Conservation (phyloP, 1,140 invertebrate genomes). For the Leucophenga varia region DNA sequence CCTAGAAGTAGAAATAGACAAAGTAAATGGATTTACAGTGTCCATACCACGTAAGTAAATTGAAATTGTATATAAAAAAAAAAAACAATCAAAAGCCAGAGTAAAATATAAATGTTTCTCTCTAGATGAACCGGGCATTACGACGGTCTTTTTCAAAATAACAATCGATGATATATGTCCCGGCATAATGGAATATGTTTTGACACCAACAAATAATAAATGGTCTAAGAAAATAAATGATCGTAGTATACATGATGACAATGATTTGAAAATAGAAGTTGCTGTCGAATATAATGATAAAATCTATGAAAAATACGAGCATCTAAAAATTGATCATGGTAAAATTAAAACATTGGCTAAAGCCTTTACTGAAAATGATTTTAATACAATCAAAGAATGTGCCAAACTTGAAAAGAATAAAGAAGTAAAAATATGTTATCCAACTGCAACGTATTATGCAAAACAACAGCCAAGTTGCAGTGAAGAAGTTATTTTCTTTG, state of each 20-base stretch:
- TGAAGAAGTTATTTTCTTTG: conserved; percentile 40
- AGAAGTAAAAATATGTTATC: too few species aligned
- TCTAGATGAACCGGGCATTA: conserved; percentile 30
- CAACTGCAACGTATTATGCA: background rate
- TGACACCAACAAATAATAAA: background rate
- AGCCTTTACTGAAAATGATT: background rate
- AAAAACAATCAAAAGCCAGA: too few species aligned
- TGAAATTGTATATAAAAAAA: too few species aligned
- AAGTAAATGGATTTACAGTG: too few species aligned
- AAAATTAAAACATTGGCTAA: background rate
- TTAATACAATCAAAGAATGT: background rate
- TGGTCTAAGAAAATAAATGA: background rate
- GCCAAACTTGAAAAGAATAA: background rate
- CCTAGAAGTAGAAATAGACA: conserved; percentile 2
- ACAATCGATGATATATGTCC: conserved; percentile 35
- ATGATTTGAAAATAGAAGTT: background rate
- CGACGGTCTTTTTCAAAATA: conserved; percentile 35
- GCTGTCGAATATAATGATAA: background rate
- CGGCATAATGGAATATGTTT: conserved; percentile 34
- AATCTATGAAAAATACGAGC: background rate
- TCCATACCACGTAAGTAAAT: too few species aligned
- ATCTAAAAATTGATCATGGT: background rate
- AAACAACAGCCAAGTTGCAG: conserved; percentile 15
- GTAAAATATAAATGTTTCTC: too few species aligned
- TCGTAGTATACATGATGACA: background rate